Base-by-base conservation (phyloP, 1,140 invertebrate genomes). In the Epicauta chinensis region DNA sequence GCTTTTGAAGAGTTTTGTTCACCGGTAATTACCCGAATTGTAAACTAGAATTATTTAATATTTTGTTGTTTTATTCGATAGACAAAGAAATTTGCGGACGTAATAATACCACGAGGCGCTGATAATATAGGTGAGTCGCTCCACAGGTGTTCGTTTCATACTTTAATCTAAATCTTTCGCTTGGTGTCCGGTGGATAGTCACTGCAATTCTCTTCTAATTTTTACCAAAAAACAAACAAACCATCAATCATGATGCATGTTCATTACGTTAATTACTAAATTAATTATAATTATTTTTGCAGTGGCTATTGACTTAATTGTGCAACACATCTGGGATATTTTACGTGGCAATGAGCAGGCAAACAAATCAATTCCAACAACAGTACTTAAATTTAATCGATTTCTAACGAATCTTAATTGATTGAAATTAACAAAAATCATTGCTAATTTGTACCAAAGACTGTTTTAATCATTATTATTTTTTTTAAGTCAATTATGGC, bases 41-140 rank as follows among this genome's bases (percentile, higher is more conserved):
- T n/a, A n/a, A n/a, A n/a, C n/a, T n/a, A n/a, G n/a, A n/a, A n/a
- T n/a, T 38, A 46, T n/a, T 16, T 39, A 13, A 39, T 32, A 9
- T 42, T 11, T 3, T 30, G 15, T 70, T 78, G 10, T 34, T 3
- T 34, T 4, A 34, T 79, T 48, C 73, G n/a, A n/a, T 30, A 93
- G 89, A 99, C 97, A 0, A 99, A 99, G 75, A 99, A 99, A 72
- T 98, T 97, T 79, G 97, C 96, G 43, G 97, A 99, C 77, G 92
- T 99, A 23, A 98, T 99, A 58, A 98, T 99, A 73, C 97, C 97
- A 9, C 78, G 95, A 59, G 94, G 94, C 55, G 93, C 94, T 30
- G 95, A 98, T 69, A 98, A 98, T 69, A 86, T 82, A 76, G 92
- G 93, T 95, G 75, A 84, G 77, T 71, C 5, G 23, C 7, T n/a